Base-by-base conservation (phyloP, 2,113 vertebrate genomes). In the Hiodon alosoides region DNA sequence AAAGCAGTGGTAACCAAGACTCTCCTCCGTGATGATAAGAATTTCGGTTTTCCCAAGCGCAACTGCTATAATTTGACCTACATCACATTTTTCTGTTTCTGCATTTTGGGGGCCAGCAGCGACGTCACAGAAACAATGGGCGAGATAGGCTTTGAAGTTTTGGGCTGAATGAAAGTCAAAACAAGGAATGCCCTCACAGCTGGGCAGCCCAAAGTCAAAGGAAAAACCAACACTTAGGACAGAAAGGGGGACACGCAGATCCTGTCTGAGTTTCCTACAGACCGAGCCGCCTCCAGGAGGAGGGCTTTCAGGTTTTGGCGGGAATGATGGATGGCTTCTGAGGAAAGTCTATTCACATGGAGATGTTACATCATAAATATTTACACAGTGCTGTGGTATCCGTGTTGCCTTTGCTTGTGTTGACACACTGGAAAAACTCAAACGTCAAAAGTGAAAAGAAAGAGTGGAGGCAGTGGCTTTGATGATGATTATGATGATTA, bases 221-320 rank as follows among this genome's bases (percentile, higher is more conserved):
- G 93, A 95, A 95, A 96, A 92, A 95, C 95, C 94, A 97, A 96
- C 92, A 94, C 93, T 94, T 93, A 91, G 92, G 93, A 91, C 92
- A 91, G 84, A 84, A 90, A 86, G 86, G 91, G 93, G 93, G 94
- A 92, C 93, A 92, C 91, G 91, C 92, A 91, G 90, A 93, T 93
- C 89, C 90, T 88, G 90, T 92, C 93, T 94, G 91, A 87, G 82
- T 89, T 90, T 90, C 93, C 93, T 85, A 86, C 88, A 81, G 85
- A 87, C 85, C 81, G 71, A 79, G 88, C 90, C 84, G 80, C 87
- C 86, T 87, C 87, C 82, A 82, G 88, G 87, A 74, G 78, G 88
- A 89, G 91, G 92, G 90, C 92, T 91, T 93, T 92, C 87, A 90
- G 80, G 85, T 92, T 89, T 90, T 91, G 87, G 85, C 89, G 81